Evolutionary conservation across 2,797 vertebrate genomes (phyloP), one percentile per base, ranked within the genome.

Genomic region (Amphiprion clarkii): DNA sequence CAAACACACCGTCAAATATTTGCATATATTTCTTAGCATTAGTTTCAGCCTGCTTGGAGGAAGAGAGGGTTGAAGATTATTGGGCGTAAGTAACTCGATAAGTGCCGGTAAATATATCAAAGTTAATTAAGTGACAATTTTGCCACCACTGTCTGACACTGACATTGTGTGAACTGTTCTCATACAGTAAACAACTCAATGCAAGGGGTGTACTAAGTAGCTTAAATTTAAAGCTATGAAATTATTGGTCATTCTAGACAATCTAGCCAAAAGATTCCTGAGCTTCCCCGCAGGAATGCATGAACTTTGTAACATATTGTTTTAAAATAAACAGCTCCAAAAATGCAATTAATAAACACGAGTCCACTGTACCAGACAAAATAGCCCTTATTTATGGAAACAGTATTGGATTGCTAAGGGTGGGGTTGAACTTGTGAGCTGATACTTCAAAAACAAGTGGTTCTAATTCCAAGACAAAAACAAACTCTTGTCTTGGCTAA

Each of bases 301-400:
- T 66, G 60, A 74, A 73, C 79, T 46, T 70, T 69, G 46, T 73
- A 58, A 75, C 36, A 69, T 78, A 53, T 27, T 58, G 69, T 77
- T 83, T 80, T 46, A 78, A 89, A 88, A 87, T 51, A 81, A 88
- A 81, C 71, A 72, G 62, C 29, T 40, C 44, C 33, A 67, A 71
- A 88, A 87, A 82, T 65, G 83, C 64, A 85, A 85, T 85, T 83
- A 82, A 80, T 82, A 85, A 85, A 85, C 66, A 78, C 49, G 60
- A 69, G 49, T 49, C 49, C 16, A 52, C 67, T 58, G 44, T 40
- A 82, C 39, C 62, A 88, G 81, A 85, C 72, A 80, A 78, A 88
- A 85, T 87, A 87, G 57, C 52, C 71, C 65, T 14, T 87, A 89
- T 89, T 90, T 88, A 69, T 85, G 79, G 79, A 89, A 81, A 68